These are phyloP conservation scores for Sminthurides bifidus DNA, from an alignment of 1,140 invertebrate species.

Conservation along the genomic window DNA sequence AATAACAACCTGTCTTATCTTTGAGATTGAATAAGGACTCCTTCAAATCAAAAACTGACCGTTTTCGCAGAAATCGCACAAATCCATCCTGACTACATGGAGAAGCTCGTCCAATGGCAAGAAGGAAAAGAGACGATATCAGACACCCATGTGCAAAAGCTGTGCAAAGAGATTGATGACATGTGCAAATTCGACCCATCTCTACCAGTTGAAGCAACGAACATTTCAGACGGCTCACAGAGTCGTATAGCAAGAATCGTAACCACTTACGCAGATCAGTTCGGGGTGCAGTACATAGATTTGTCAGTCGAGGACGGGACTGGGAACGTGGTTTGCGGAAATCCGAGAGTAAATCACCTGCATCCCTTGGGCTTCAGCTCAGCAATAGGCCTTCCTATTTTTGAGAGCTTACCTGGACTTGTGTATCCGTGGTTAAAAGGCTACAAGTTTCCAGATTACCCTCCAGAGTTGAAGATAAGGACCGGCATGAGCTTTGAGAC, in stretches of 20 bases:
- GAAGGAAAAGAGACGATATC: background rate
- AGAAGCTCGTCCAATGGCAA: background rate
- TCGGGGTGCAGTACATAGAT: background rate
- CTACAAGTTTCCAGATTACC: background rate
- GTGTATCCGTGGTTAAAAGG: background rate
- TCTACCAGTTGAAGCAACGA: background rate
- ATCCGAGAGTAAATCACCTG: background rate
- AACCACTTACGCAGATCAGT: background rate
- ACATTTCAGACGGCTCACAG: background rate
- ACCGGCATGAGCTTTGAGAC: background rate
- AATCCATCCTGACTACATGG: background rate
- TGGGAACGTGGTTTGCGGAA: background rate
- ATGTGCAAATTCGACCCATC: background rate
- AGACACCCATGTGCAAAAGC: background rate
- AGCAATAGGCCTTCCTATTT: background rate
- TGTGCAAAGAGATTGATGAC: background rate
- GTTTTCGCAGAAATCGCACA: background rate
- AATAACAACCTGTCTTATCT: background rate
- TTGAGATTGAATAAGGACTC: no score
- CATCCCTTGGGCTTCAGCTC: constrained; percentile 5
- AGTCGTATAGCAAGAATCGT: background rate
- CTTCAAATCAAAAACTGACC: background rate
- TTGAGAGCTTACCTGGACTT: background rate
- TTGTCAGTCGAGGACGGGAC: no score
- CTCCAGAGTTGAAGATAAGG: background rate